A percentile compares a stretch with the other conserved stretches of the same genome.
Conservation (phyloP, 2,888 invertebrate species). For the Acanthacorydalis orientalis region DNA sequence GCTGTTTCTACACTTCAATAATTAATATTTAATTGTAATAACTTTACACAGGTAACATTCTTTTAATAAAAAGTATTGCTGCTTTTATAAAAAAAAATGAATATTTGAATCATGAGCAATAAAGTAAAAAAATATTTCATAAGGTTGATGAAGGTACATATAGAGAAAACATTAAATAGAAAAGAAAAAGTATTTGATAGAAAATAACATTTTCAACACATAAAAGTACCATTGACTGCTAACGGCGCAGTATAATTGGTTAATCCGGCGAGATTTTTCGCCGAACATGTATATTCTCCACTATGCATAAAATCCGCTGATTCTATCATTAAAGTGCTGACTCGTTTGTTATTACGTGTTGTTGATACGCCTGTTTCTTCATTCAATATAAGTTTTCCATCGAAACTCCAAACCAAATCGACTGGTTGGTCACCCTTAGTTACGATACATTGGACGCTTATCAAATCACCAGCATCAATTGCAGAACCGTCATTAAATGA, state of each 20-base stretch:
- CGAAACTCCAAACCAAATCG: constrained; percentile 47
- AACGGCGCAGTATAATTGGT: constrained; percentile 31
- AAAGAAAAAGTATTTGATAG: too few species aligned
- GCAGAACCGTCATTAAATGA: constrained; percentile 35
- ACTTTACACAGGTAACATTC: too few species aligned
- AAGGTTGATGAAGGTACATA: too few species aligned
- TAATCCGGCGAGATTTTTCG: constrained; percentile 38
- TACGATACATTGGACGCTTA: constrained; percentile 38
- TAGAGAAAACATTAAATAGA: too few species aligned
- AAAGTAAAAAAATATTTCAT: too few species aligned
- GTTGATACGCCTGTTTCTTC: constrained; percentile 20
- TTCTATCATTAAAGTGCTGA: constrained; percentile 42
- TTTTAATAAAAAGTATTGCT: too few species aligned
- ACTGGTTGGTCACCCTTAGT: constrained; percentile 64
- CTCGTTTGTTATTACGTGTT: constrained; percentile 26
- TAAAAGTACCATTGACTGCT: constrained; percentile 18
- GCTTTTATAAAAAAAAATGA: too few species aligned
- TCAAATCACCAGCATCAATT: constrained; percentile 19
- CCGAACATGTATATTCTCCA: constrained; percentile 47
- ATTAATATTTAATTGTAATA: too few species aligned
- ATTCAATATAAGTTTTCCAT: constrained; percentile 29
- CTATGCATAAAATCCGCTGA: constrained; percentile 42
- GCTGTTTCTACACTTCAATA: too few species aligned
- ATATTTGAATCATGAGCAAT: too few species aligned
- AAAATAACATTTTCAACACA: constrained; percentile 22